These are phyloP conservation scores for Arion vulgaris DNA, from an alignment of 1,140 invertebrate genomes.

Conservation along the genomic window DNA sequence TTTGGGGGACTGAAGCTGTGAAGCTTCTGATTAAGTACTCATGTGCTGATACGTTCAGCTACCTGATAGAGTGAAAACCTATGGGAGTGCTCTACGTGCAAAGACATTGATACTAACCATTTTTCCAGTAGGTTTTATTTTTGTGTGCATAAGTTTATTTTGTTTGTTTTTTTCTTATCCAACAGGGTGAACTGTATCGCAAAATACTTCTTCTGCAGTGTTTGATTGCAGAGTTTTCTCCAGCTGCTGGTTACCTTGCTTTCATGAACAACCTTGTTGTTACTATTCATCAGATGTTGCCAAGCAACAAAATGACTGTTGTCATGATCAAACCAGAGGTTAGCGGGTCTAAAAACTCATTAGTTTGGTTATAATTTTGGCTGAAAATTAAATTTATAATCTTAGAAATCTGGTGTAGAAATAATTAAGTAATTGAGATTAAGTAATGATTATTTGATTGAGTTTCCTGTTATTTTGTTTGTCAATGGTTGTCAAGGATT, in stretches of 20 bases:
- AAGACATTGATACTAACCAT: no score
- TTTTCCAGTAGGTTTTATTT: no score
- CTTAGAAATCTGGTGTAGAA: no score
- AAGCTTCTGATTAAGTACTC: no score
- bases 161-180: constrained; percentile 33
- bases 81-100: no score
- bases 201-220: constrained; percentile 61
- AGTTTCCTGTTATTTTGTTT: not conserved
- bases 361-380: not conserved
- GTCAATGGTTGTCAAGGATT: no score
- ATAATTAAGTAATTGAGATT: constrained; percentile 4
- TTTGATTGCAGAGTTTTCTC: constrained; percentile 56
- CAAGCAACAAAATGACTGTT: constrained; percentile 47
- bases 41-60: no score
- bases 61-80: no score
- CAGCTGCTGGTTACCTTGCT: constrained; percentile 55
- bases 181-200: constrained; percentile 61
- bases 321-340: constrained; percentile 62
- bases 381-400: not conserved
- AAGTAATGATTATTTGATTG: no score
- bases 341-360: not conserved
- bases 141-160: not conserved
- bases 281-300: constrained; percentile 54
- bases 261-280: constrained; percentile 50
- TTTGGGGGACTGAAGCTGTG: no score